Evolutionary conservation across 2,113 vertebrate genomes (phyloP), one percentile per base, ranked within the genome.

Genomic region (Eira barbara): DNA sequence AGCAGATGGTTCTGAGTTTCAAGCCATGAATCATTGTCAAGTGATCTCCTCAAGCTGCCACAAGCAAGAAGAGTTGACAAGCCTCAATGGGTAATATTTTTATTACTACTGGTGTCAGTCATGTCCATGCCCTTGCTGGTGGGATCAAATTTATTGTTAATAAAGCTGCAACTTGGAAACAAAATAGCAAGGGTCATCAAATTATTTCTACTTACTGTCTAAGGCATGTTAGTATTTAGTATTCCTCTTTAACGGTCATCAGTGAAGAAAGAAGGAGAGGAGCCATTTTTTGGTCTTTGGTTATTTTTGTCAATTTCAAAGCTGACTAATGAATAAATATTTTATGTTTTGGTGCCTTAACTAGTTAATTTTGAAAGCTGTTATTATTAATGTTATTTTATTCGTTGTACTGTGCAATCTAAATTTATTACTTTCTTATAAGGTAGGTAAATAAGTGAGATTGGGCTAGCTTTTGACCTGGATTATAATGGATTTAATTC

Each of bases 1-100:
- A 89, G 9, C 98, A 98, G 98, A 98, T 98, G 98, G 98, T 97
- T 76, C 92, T 96, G 84, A 96, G 67, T 91, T 98, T 98, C 61
- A 84, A 96, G 90, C 65, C 76, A 97, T 98, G 98, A 97, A 98
- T 99, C 98, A 97, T 57, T 97, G 98, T 98, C 97, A 89, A 65
- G 89, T 67, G 91, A 96, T 97, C 73, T 97, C 65, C 96, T 95
- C 96, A 92, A 91, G 91, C 67, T 97, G 89, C 93, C 36, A 49
- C 42, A n/a, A 97, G 89, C 52, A 82, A 57, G 93, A 79, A 25
- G 55, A 65, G 49, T 18, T 85, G 95, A 97, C 85, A 96, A 96
- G 93, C 13, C 55, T 81, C 87, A 49, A 18, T 95, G 93, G 76
- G 65, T 92, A 97, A 74, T 94, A 80, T 90, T 98, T 97, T 91